Evolutionary conservation across 1,140 invertebrate species (phyloP).

Genomic region (Lethrus apterus): DNA sequence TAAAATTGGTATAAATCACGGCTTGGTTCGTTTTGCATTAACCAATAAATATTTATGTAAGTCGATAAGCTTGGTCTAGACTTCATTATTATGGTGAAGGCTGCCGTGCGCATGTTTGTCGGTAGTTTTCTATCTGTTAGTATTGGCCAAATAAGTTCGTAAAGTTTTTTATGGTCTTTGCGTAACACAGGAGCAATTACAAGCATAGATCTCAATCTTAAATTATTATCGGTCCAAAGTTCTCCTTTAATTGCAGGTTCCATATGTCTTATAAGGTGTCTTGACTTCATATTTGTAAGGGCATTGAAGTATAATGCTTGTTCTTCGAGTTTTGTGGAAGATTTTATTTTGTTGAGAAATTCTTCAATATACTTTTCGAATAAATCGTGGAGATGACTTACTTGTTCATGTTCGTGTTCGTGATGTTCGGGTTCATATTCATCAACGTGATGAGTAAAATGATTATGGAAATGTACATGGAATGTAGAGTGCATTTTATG

Average conservation of each 20-base stretch:
- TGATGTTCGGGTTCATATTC: background rate
- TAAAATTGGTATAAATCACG: conserved; percentile 43
- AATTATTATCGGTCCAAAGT: conserved; percentile 21
- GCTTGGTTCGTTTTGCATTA: conserved; percentile 39
- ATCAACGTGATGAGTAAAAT: background rate
- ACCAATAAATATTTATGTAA: conserved; percentile 40
- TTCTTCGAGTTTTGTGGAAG: conserved; percentile 2
- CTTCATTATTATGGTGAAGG: conserved; percentile 40
- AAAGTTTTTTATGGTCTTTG: conserved; percentile 26
- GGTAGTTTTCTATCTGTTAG: conserved; percentile 34
- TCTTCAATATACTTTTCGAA: conserved; percentile 22
- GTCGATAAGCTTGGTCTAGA: conserved; percentile 32
- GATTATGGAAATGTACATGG: conserved; percentile 22
- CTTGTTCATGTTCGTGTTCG: background rate
- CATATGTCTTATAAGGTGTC: conserved; percentile 19
- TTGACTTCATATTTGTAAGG: conserved; percentile 27
- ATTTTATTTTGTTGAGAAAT: conserved; percentile 27
- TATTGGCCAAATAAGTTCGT: conserved; percentile 42
- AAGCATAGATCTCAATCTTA: conserved; percentile 38
- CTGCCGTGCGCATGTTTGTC: conserved; percentile 35
- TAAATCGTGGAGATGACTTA: background rate
- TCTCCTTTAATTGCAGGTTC: conserved; percentile 24
- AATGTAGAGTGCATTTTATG: conserved; percentile 25
- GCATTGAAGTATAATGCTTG: conserved; percentile 26
- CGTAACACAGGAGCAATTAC: conserved; percentile 26